Base-by-base conservation (phyloP, 1,140 invertebrate genomes). In the Drusus annulatus region DNA sequence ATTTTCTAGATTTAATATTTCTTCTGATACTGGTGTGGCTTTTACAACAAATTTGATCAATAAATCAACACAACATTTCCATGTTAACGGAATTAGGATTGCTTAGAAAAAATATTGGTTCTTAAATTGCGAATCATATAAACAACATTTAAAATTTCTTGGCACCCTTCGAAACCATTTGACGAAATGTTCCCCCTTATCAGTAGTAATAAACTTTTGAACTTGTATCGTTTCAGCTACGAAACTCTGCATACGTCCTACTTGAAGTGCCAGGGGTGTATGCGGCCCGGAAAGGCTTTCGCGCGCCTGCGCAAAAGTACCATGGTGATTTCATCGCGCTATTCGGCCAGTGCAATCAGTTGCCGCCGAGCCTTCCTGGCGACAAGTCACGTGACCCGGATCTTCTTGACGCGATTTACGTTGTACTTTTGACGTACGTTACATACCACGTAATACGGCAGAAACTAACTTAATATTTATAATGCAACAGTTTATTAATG, bases 301-400 rank as follows among this genome's bases (percentile, higher is more conserved):
- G 31, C 21, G 16, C 62, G 62, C 62, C 23, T 65, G 62, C 62
- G 62, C 28, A 0, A n/a, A 10, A 65, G 28, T 45, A 5, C 36
- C 36, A 45, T 45, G 28, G 21, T 31, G 15, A 31, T 65, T 65
- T 65, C 21, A 65, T 65, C 62, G 7, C 16, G 62, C 23, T 65
- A 25, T 31, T 65, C 62, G 0, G 5, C 1, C 62, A 65, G 21
- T 65, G 62, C 62, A 65, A 65, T 65, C 62, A 65, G 62, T 65
- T 7, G 21, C 21, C 62, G 13, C 5, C n/a, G 16, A 28, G 23
- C 62, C 16, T 28, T 65, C 21, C 62, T 31, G 10, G 21, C 21
- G 62, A 16, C 0, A 7, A 28, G 62, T 28, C 25, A 28, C 25
- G 62, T 28, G 62, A 10, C 13, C 36, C 36, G 36, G 10, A 45